Conservation (phyloP, 2,797 vertebrate species). For the Hemitrygon akajei region DNA sequence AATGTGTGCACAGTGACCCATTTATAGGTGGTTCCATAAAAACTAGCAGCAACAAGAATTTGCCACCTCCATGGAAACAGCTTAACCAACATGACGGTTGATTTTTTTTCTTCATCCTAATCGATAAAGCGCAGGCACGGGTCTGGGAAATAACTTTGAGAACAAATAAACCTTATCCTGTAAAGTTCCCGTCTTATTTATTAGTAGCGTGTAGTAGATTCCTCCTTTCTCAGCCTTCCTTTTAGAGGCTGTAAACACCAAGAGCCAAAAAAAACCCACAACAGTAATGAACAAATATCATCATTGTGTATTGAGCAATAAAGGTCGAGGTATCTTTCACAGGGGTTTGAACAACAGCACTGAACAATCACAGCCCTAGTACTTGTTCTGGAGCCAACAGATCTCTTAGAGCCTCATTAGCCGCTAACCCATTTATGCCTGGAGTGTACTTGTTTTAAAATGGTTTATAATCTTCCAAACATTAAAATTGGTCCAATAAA, state of each 20-base stretch:
- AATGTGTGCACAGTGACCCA: constrained; percentile 9
- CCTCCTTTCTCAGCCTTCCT: not conserved
- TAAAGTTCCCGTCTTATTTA: constrained; percentile 22
- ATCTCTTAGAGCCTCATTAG: not conserved
- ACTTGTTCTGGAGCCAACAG: not conserved
- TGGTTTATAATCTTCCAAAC: not conserved
- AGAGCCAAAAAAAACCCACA: not conserved
- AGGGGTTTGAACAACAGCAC: constrained; percentile 12
- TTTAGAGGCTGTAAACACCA: not conserved
- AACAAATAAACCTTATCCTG: constrained; percentile 23
- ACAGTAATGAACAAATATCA: constrained; percentile 21
- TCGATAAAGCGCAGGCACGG: not conserved
- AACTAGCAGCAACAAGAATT: constrained; percentile 7
- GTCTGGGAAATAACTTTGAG: constrained; percentile 29
- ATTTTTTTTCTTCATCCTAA: constrained; percentile 27
- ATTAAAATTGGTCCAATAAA: not conserved
- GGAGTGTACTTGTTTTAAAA: not conserved
- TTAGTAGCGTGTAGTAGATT: constrained; percentile 20
- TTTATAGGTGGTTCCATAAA: constrained; percentile 25
- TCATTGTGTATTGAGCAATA: constrained; percentile 22
- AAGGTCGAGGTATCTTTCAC: not conserved
- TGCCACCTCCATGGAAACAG: constrained; percentile 28
- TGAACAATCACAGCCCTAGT: constrained; percentile 17
- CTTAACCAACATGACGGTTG: not conserved
- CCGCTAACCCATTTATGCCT: constrained; percentile 31